A percentile compares a stretch with the other conserved stretches of the same genome.
Evolutionary conservation across 2,888 invertebrate genomes (phyloP).

Genomic region (Lordiphosa andalusiaca): DNA sequence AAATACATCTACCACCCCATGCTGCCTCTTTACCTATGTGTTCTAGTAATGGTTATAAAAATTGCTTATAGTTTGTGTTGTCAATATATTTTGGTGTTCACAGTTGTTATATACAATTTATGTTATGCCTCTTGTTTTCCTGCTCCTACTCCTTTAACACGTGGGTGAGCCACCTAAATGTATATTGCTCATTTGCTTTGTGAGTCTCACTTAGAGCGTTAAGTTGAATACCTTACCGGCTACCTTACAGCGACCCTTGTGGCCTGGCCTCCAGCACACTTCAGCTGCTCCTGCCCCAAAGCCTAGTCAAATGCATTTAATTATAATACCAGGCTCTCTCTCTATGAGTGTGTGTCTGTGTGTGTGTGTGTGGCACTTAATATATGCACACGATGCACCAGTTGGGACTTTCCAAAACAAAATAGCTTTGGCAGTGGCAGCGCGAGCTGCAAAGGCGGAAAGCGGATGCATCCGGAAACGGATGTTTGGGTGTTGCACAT

Average conservation of each 20-base stretch:
- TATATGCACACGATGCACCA: conserved; percentile 62
- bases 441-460: conserved; percentile 44
- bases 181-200: conserved; percentile 11
- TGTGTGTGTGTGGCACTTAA: conserved; percentile 36
- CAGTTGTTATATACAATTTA: too few species aligned
- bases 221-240: conserved; percentile 7
- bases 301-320: conserved; percentile 51
- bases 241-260: conserved; percentile 4
- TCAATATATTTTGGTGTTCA: too few species aligned
- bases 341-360: conserved; percentile 13
- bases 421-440: conserved; percentile 9
- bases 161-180: conserved; percentile 1
- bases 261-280: not conserved
- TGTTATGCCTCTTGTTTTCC: too few species aligned
- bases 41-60: too few species aligned
- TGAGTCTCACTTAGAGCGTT: conserved; percentile 8
- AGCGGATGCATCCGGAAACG: conserved; percentile 69
- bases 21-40: too few species aligned
- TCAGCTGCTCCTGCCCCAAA: not conserved
- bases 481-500: conserved; percentile 73
- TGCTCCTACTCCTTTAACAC: not conserved
- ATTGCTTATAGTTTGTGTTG: too few species aligned
- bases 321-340: conserved; percentile 27
- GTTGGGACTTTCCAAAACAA: conserved; percentile 65
- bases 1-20: too few species aligned